These are phyloP conservation scores for Rotaria macrura DNA, from an alignment of 2,888 invertebrate genomes.

Conservation along the genomic window DNA sequence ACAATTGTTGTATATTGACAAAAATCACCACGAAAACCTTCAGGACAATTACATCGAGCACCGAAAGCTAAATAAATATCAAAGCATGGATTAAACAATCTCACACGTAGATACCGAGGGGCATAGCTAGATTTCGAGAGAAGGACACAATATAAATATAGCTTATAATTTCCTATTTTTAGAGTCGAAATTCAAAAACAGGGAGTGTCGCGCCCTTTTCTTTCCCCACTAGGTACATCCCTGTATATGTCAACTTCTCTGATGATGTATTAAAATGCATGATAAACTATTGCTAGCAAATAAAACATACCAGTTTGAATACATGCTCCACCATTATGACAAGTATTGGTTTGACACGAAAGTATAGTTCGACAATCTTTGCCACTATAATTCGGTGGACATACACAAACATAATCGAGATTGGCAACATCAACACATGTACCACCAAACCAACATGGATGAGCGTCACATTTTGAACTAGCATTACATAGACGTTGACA, in stretches of 20 bases:
- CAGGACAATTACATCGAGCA: not conserved
- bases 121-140: no score
- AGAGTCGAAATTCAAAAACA: no score
- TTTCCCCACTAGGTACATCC: no score
- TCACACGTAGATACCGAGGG: no score
- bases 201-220: no score
- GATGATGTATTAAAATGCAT: no score
- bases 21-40: not conserved
- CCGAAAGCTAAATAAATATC: not conserved
- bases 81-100: no score
- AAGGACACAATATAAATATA: no score
- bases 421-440: not conserved
- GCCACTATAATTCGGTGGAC: slow-evolving; percentile 10
- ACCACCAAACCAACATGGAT: slow-evolving; percentile 16
- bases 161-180: no score
- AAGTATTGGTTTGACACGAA: not conserved
- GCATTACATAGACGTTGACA: slow-evolving; percentile 11
- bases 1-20: not conserved
- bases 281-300: no score
- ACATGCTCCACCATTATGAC: not conserved
- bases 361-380: slow-evolving; percentile 7
- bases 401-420: not conserved
- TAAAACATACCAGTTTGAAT: not conserved
- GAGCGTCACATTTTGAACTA: not conserved
- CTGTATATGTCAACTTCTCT: no score